phyloP scores from a whole-genome alignment of 2,113 vertebrate genomes.

The Rattus norvegicus region DNA sequence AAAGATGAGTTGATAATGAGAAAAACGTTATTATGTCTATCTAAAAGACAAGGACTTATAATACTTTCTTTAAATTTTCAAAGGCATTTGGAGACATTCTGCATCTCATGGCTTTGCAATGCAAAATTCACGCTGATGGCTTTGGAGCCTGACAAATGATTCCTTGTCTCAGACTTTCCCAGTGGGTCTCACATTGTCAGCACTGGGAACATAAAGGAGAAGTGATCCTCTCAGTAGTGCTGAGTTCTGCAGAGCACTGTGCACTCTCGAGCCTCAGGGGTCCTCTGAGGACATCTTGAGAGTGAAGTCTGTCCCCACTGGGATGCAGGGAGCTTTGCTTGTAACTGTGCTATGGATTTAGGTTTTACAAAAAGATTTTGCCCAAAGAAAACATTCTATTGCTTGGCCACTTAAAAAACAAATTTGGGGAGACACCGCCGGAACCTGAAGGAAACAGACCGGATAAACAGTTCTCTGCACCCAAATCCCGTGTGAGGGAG shows the following conservation, averaged over 20 bases:
- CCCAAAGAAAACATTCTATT: background rate
- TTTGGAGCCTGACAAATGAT: constrained; percentile 55
- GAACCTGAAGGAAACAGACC: no score
- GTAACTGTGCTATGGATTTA: background rate
- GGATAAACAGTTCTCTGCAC: no score
- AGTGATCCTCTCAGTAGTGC: background rate
- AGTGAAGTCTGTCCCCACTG: background rate
- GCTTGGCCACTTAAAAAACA: constrained; percentile 25
- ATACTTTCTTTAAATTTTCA: background rate
- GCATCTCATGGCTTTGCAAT: background rate
- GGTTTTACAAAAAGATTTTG: background rate
- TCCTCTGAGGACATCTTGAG: background rate
- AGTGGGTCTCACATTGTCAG: constrained; percentile 30
- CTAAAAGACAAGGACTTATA: background rate
- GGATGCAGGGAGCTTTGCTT: background rate
- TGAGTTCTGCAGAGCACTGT: background rate
- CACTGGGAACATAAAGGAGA: background rate
- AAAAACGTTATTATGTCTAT: background rate
- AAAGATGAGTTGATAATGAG: background rate
- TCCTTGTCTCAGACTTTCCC: constrained; percentile 43
- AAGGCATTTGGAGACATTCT: background rate
- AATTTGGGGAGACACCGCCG: no score
- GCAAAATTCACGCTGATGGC: constrained; percentile 53
- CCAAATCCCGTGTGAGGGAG: no score
- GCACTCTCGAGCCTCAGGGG: background rate